A percentile compares a stretch with the other conserved stretches of the same genome.
Evolutionary conservation across 2,888 invertebrate genomes (phyloP).

Genomic region (Tipula helvola): DNA sequence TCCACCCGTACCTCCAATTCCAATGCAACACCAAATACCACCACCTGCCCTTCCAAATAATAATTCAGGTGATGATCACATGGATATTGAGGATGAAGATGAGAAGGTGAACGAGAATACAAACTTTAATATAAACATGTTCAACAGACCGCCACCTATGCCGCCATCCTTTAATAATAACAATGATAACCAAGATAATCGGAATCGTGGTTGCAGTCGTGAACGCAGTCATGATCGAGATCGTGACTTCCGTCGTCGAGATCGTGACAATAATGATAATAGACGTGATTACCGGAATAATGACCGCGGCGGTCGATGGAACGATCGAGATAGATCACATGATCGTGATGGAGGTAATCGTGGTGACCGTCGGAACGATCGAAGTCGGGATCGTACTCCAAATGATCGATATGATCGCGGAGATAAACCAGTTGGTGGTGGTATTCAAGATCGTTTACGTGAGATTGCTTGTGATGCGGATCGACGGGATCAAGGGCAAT

Average conservation of each 20-base stretch:
- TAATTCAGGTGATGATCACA: conserved; percentile 50
- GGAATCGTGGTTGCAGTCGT: conserved; percentile 19
- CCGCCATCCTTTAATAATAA: conserved; percentile 18
- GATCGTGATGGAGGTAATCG: conserved; percentile 26
- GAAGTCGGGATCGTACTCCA: conserved; percentile 22
- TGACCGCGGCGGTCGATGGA: conserved; percentile 21
- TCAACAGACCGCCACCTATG: conserved; percentile 37
- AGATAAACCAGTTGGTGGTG: conserved; percentile 4
- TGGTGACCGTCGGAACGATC: conserved; percentile 20
- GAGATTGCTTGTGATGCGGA: conserved; percentile 13
- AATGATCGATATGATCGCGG: conserved; percentile 18
- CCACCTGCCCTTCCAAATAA: conserved; percentile 30
- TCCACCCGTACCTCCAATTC: conserved; percentile 16
- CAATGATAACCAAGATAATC: conserved; percentile 17
- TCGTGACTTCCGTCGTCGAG: conserved; percentile 22
- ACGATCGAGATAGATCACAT: conserved; percentile 26
- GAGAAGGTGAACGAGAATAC: conserved; percentile 23
- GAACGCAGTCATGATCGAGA: conserved; percentile 21
- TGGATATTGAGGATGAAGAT: conserved; percentile 67
- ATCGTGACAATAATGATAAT: conserved; percentile 19
- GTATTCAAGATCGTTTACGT: conserved; percentile 21
- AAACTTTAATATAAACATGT: conserved; percentile 26
- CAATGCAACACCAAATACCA: conserved; percentile 20
- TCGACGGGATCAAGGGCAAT: not conserved
- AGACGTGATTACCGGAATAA: conserved; percentile 30